Conservation (phyloP, 2,888 invertebrate genomes). For the Unio delphinus region DNA sequence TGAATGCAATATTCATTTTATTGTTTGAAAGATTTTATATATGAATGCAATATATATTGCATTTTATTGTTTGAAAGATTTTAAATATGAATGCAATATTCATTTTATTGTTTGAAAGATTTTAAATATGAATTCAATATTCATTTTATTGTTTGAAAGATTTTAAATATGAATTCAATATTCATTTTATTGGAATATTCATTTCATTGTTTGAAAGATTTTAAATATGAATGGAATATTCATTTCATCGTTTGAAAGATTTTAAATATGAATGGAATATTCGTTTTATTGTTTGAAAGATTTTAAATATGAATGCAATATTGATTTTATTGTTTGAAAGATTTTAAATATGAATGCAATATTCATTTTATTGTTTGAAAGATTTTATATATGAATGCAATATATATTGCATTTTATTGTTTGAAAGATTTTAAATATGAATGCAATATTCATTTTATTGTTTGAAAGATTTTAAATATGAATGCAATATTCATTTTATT, state of each 20-base stretch:
- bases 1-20: background rate
- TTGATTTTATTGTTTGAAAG: slow-evolving; percentile 33
- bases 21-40: background rate
- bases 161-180: background rate
- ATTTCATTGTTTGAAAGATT: background rate
- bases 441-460: slow-evolving; percentile 5
- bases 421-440: background rate
- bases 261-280: slow-evolving; percentile 2
- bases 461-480: background rate
- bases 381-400: background rate
- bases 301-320: background rate
- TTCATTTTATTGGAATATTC: slow-evolving; percentile 13
- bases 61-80: slow-evolving; percentile 12
- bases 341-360: too few species aligned
- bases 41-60: slow-evolving; percentile 8
- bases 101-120: background rate
- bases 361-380: background rate
- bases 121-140: slow-evolving; percentile 2
- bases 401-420: slow-evolving; percentile 18
- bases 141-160: too few species aligned
- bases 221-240: slow-evolving; percentile 2
- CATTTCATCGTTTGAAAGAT: slow-evolving; percentile 17
- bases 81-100: slow-evolving; percentile 1
- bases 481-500: background rate
- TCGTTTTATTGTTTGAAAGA: slow-evolving; percentile 17